Percentiles rank a stretch among this genome's conserved stretches.
These are phyloP conservation scores for Noturus placidus DNA, from an alignment of 2,113 vertebrate genomes.

Conservation along the genomic window DNA sequence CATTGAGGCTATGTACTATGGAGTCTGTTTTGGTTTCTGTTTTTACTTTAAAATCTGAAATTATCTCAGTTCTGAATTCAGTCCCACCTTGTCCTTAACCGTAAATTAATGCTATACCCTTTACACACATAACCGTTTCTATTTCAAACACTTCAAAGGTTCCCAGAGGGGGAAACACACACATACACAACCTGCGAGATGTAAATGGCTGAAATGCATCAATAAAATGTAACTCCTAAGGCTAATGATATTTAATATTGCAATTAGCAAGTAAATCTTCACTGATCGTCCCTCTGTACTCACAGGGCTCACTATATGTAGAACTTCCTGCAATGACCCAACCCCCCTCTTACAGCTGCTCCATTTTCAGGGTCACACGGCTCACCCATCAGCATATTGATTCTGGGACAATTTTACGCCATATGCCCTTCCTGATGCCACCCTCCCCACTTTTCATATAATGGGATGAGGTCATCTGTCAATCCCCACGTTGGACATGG, in stretches of 20 bases:
- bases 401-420: too few relatives aligned
- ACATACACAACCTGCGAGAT: background rate
- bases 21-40: conserved; percentile 13
- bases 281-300: background rate
- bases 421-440: too few relatives aligned
- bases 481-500: background rate
- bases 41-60: background rate
- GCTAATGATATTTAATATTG: background rate
- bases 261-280: background rate
- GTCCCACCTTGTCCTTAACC: background rate
- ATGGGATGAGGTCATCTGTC: background rate
- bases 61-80: background rate
- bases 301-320: background rate
- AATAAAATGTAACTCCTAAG: background rate
- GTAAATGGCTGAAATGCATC: background rate
- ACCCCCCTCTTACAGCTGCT: background rate
- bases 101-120: background rate
- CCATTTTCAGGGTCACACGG: too few relatives aligned
- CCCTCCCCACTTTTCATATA: background rate
- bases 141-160: background rate
- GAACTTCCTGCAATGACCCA: too few relatives aligned
- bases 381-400: too few relatives aligned
- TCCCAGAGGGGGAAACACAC: background rate
- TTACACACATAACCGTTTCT: background rate
- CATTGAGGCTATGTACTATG: background rate